A percentile compares a stretch with the other conserved stretches of the same genome.
Evolutionary conservation across 2,113 vertebrate species (phyloP).

Genomic region (Triplophysa dalaica): DNA sequence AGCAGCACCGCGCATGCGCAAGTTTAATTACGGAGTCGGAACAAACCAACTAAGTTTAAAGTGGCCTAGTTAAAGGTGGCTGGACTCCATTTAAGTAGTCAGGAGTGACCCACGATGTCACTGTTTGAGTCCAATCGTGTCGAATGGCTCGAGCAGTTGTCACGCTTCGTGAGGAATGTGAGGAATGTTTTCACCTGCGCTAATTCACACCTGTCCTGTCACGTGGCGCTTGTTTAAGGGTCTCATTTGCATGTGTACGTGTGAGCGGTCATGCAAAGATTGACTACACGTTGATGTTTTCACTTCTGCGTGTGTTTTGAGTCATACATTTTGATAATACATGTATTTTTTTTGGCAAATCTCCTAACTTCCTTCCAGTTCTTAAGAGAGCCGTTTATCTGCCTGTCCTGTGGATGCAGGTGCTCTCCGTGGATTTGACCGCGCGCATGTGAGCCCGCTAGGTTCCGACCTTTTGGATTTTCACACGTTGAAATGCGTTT

Average conservation of each 20-base stretch:
- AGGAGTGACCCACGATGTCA: too few species aligned
- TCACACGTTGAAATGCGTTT: constrained; percentile 36
- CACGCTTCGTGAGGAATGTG: background rate
- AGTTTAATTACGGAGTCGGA: background rate
- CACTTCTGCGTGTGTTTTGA: background rate
- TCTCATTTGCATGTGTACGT: background rate
- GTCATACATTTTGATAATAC: background rate
- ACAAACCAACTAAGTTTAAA: too few species aligned
- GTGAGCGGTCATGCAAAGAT: background rate
- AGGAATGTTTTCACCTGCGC: constrained; percentile 19
- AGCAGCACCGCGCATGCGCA: constrained; percentile 4
- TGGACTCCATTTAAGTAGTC: background rate
- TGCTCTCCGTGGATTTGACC: background rate
- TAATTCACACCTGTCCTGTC: constrained; percentile 45
- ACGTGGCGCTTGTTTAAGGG: background rate
- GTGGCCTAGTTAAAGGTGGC: background rate
- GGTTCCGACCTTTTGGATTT: constrained; percentile 3
- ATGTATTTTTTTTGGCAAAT: background rate
- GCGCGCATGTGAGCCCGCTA: constrained; percentile 10
- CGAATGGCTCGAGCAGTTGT: constrained; percentile 12
- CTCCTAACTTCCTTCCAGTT: background rate
- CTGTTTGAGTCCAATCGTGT: background rate
- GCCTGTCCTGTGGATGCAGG: background rate
- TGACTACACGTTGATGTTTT: background rate
- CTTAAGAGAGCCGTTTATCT: constrained; percentile 6